Evolutionary conservation across 2,797 vertebrate species (phyloP), one percentile per base, ranked within the genome.

Genomic region (Cercopithecus mitis): DNA sequence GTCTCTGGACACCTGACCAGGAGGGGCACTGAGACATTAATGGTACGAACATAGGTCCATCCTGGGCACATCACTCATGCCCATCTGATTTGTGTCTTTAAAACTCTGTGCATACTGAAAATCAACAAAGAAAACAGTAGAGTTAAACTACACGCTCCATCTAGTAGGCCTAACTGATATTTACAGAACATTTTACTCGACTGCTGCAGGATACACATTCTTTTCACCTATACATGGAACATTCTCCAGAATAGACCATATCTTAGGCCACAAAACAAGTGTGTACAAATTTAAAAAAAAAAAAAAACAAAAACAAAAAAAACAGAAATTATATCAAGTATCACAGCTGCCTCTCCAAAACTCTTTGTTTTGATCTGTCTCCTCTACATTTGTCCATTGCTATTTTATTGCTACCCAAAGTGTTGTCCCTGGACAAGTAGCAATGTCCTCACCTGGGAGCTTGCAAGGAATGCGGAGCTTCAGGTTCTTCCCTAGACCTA

Each of bases 41-140:
- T 2, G 20, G 55, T 7, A 25, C 1, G 30, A 6, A 52, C 14
- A 50, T 1, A 33, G 2, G 1, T 20, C 36, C 43, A 36, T 6
- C 9, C 19, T 3, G 2, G 7, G 55, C 22, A 17, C 43, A 24
- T 55, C 7, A 24, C 58, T 15, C 27, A 17, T 19, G 41, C 52
- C 24, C 52, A 12, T 10, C 33, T 61, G n/a, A 45, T 8, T 36
- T 70, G 76, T 61, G 13, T n/a, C 72, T 85, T 57, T 45, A 24
- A 36, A 61, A 25, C 33, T 22, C 36, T 70, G 25, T 41, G 67
- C n/a, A 80, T 24, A 30, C 10, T 7, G 8, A 22, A 72, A 72
- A 72, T 72, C 67, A 39, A 39, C 5, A 0, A 72, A 39, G 67
- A 72, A 72, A 72, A 24, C 17, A 5, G 20, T 39, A 36, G 19